phyloP scores from a whole-genome alignment of 2,888 invertebrate species.

The Watsonalla cultraria region DNA sequence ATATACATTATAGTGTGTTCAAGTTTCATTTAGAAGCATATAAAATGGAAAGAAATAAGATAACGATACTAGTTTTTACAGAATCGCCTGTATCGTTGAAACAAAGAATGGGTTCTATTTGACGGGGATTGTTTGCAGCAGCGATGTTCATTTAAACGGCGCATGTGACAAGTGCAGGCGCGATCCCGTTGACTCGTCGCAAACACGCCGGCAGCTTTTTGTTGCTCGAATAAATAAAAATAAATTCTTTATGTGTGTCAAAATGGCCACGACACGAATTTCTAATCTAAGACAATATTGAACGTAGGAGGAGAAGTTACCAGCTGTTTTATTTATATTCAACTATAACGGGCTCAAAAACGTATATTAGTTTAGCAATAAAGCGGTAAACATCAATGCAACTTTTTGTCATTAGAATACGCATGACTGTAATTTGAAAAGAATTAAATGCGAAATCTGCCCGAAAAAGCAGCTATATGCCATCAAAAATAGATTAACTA shows the following conservation, averaged over 20 bases:
- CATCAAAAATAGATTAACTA: constrained; percentile 19
- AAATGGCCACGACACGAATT: too few relatives aligned
- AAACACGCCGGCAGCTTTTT: constrained; percentile 25
- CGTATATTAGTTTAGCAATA: too few relatives aligned
- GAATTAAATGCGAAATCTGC: constrained; percentile 1
- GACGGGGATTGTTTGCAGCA: constrained; percentile 36
- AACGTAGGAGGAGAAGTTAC: too few relatives aligned
- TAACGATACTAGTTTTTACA: not conserved
- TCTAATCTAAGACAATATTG: too few relatives aligned
- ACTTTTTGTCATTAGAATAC: too few relatives aligned
- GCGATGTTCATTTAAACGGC: constrained; percentile 36
- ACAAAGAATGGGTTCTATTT: constrained; percentile 16
- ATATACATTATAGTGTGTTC: too few relatives aligned
- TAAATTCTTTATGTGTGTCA: too few relatives aligned
- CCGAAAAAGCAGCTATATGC: not conserved
- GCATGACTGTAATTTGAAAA: not conserved
- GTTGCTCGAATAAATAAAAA: constrained; percentile 10
- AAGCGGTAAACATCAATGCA: too few relatives aligned
- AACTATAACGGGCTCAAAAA: too few relatives aligned
- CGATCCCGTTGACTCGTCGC: constrained; percentile 29
- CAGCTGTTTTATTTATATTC: too few relatives aligned
- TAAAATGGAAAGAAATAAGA: not conserved
- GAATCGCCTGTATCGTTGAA: constrained; percentile 11
- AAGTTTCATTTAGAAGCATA: not conserved
- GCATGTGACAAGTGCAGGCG: constrained; percentile 34